These are phyloP conservation scores for Platycercus adscitus DNA, from an alignment of 2,113 vertebrate species.

Conservation along the genomic window DNA sequence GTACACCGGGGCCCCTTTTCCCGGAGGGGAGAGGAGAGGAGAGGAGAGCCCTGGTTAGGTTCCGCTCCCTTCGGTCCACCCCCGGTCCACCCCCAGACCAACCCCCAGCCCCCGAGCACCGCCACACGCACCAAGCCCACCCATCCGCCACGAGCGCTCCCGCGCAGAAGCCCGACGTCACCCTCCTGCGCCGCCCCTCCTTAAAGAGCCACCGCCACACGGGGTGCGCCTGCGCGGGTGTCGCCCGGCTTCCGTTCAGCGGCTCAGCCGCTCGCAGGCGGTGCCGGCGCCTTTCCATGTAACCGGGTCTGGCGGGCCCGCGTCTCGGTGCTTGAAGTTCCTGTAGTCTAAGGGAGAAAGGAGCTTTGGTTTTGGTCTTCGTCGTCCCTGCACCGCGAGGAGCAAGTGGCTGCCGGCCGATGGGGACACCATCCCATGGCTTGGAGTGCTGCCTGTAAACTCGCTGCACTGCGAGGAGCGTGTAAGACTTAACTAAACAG, in stretches of 20 bases:
- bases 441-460: accelerated
- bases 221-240: not conserved
- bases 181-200: too few species aligned
- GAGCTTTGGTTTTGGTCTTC: not conserved
- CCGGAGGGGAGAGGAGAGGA: too few species aligned
- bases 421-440: accelerated
- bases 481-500: not conserved
- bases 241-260: accelerated
- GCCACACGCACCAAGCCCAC: too few species aligned
- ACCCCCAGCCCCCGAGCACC: too few species aligned
- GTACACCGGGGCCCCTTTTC: not conserved
- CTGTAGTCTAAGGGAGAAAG: not conserved
- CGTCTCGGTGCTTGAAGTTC: too few species aligned
- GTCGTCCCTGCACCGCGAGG: not conserved
- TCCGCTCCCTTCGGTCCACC: too few species aligned
- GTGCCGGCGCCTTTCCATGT: not conserved
- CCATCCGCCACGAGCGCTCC: too few species aligned
- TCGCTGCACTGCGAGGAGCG: not conserved
- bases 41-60: not conserved
- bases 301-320: too few species aligned
- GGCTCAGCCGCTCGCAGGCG: not conserved
- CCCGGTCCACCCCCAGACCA: too few species aligned
- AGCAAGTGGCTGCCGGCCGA: not conserved
- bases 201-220: not conserved
- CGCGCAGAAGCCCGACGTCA: accelerated